Evolutionary conservation across 2,113 vertebrate genomes (phyloP).

Genomic region (Pogonocichla stellata): DNA sequence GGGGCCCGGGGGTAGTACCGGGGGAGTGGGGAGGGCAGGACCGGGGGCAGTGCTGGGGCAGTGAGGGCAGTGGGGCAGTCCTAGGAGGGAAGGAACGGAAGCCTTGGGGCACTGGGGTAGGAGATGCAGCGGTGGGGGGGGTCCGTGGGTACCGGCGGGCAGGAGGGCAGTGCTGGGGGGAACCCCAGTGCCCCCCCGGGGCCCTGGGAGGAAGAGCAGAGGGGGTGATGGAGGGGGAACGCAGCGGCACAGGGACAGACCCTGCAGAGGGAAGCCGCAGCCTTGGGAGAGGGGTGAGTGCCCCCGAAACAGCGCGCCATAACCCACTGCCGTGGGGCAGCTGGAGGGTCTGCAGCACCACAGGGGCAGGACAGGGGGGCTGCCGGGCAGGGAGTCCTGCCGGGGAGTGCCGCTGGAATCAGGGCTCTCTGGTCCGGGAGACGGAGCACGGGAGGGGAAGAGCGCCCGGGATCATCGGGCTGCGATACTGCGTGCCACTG

Average conservation of each 20-base stretch:
- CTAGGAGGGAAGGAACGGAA: neutral
- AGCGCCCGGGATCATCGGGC: neutral
- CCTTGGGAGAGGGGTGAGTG: neutral
- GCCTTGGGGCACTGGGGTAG: neutral
- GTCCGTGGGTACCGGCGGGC: neutral
- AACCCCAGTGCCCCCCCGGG: neutral
- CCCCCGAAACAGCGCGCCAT: neutral
- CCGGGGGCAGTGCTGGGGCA: neutral
- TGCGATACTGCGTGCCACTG: neutral
- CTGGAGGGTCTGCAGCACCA: neutral
- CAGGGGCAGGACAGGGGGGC: neutral
- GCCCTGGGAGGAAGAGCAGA: neutral
- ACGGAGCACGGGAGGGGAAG: neutral
- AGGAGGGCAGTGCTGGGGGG: neutral
- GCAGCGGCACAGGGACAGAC: neutral
- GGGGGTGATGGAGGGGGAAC: neutral
- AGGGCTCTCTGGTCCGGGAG: neutral
- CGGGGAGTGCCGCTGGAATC: neutral
- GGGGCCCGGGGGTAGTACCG: too few relatives aligned
- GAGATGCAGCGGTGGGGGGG: neutral
- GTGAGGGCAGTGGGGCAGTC: neutral
- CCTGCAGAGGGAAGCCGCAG: neutral
- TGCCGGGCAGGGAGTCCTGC: neutral
- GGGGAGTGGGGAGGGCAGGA: neutral
- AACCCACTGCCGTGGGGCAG: too few relatives aligned